Base-by-base conservation (phyloP, 2,113 vertebrate species). In the Albula glossodonta region DNA sequence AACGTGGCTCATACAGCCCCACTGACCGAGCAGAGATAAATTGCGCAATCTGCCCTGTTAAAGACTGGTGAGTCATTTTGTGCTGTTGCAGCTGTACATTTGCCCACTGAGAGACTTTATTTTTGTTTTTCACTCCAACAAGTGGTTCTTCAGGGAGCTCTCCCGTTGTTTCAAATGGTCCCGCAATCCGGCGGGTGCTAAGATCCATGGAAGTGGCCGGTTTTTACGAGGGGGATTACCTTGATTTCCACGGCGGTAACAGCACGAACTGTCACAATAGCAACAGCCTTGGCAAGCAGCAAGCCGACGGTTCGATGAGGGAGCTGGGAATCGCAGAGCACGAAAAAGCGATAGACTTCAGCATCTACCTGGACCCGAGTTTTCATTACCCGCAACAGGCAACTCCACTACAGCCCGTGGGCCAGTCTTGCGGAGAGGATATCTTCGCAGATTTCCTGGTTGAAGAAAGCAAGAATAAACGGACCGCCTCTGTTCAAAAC, bases 171-270 rank as follows among this genome's bases (percentile, higher is more conserved):
- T 96, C 93, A 94, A 80, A 92, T 92, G 93, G 92, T 93, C 91
- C 93, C 93, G 92, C 96, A 92, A 94, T 96, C 93, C 96, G 96
- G 94, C 94, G 96, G 94, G 97, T 97, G 95, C 96, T 97, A 96
- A 98, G 96, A 97, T 97, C 97, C 97, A 99, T 99, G 98, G 98
- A 99, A 97, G 98, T 98, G 95, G 97, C 97, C 85, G 97, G 98
- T 90, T 98, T 98, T 95, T 99, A 99, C 96, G 97, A 98, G 96
- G 95, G 97, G 96, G 96, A 97, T 95, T 96, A 96, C 95, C 96
- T 98, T 94, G 96, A 97, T 95, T 93, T 96, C 91, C 93, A 94
- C 91, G 86, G 86, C 80, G 87, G 92, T 91, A 93, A 94, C 93
- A 89, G 86, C 86, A 91, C 91, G 82, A 91, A 93, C 89, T 91